phyloP scores from a whole-genome alignment of 2,888 invertebrate genomes.

The Exocentrus adspersus region DNA sequence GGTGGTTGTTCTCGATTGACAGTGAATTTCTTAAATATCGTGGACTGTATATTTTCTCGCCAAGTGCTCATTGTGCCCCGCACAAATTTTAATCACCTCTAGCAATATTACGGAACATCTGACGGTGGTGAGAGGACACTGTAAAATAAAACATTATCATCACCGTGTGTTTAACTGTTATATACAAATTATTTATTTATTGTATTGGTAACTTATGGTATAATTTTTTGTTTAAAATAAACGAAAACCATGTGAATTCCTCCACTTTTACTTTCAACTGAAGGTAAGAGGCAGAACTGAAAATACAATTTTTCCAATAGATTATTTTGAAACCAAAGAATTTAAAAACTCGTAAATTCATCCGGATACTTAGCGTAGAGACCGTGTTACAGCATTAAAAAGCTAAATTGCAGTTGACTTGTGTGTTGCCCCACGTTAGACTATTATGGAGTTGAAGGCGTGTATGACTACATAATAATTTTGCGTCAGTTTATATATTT shows the following conservation, averaged over 20 bases:
- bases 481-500: conserved; percentile 18
- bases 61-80: conserved; percentile 57
- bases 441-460: too few relatives aligned
- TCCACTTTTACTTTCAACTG: not conserved
- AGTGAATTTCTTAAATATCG: conserved; percentile 50
- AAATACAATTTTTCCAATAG: too few relatives aligned
- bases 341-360: too few relatives aligned
- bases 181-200: conserved; percentile 46
- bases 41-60: conserved; percentile 47
- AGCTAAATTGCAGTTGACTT: too few relatives aligned
- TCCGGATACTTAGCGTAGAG: too few relatives aligned
- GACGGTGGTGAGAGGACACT: conserved; percentile 38
- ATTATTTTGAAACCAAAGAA: too few relatives aligned
- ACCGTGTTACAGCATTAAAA: too few relatives aligned
- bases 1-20: conserved; percentile 82
- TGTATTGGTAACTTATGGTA: conserved; percentile 42
- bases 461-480: too few relatives aligned
- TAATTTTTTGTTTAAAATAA: conserved; percentile 43
- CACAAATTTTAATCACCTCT: conserved; percentile 48
- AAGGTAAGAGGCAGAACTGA: not conserved
- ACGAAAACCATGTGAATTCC: conserved; percentile 12
- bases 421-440: too few relatives aligned
- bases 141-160: conserved; percentile 36
- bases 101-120: conserved; percentile 50
- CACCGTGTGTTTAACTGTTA: conserved; percentile 45